These are phyloP conservation scores for Vanessa atalanta DNA, from an alignment of 1,140 invertebrate species.

Conservation along the genomic window DNA sequence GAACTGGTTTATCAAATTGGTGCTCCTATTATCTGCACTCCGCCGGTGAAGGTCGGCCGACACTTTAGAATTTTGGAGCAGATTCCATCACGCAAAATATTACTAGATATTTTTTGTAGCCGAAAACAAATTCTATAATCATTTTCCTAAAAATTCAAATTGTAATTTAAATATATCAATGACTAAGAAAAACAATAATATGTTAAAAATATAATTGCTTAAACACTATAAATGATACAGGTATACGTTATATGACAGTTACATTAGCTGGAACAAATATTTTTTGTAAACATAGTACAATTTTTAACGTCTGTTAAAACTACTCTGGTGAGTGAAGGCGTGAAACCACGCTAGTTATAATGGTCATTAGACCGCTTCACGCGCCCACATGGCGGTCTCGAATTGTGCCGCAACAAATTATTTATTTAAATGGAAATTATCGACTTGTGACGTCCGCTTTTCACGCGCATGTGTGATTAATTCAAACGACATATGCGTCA, in stretches of 20 bases:
- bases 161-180: background rate
- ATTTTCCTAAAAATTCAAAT: too few species aligned
- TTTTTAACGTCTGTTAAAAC: conserved; percentile 22
- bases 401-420: conserved; percentile 74
- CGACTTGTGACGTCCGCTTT: conserved; percentile 60
- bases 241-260: background rate
- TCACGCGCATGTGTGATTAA: conserved; percentile 62
- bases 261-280: background rate
- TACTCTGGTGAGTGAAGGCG: conserved; percentile 56
- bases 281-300: background rate
- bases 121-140: background rate
- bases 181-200: background rate
- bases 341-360: conserved; percentile 72
- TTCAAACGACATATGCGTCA: conserved; percentile 58
- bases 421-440: conserved; percentile 79
- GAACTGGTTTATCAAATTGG: conserved; percentile 76
- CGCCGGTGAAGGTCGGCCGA: conserved; percentile 70
- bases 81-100: conserved; percentile 78
- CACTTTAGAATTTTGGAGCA: conserved; percentile 68
- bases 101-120: conserved; percentile 31
- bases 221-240: background rate
- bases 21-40: conserved; percentile 73
- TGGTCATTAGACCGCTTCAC: conserved; percentile 63
- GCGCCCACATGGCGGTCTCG: conserved; percentile 65
- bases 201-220: background rate